phyloP scores from a whole-genome alignment of 1,140 invertebrate genomes.

The Drosophila mojavensis region DNA sequence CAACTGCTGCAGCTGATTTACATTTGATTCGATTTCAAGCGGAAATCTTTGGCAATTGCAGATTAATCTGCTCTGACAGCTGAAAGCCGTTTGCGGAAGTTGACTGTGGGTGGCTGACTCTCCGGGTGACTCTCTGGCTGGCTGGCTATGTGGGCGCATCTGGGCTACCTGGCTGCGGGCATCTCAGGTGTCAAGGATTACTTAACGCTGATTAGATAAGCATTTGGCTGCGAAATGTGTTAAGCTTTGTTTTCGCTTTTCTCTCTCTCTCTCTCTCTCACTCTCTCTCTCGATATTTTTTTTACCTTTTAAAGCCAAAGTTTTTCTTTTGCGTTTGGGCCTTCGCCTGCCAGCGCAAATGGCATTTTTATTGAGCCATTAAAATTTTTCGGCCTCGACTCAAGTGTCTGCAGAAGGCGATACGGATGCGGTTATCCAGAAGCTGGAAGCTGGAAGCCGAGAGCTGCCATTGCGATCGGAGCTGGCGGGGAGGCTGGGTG shows the following conservation, averaged over 20 bases:
- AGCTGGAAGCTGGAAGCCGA: not conserved
- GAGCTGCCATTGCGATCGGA: not conserved
- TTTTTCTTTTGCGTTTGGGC: conserved; percentile 50
- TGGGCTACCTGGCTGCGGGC: conserved; percentile 55
- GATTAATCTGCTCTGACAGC: conserved; percentile 78
- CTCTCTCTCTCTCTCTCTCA: not conserved
- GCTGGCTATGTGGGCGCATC: not conserved
- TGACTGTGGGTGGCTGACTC: not conserved
- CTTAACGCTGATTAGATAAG: conserved; percentile 82
- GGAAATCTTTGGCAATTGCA: conserved; percentile 80
- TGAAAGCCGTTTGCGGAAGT: conserved; percentile 30
- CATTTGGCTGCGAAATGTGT: conserved; percentile 75
- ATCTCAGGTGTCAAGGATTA: conserved; percentile 77
- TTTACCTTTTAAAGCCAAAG: conserved; percentile 75
- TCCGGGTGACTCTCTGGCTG: conserved; percentile 17
- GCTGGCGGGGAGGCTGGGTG: not conserved
- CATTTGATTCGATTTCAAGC: conserved; percentile 79
- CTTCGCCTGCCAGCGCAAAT: conserved; percentile 61
- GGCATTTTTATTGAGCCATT: conserved; percentile 83
- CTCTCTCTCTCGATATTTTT: conserved; percentile 21
- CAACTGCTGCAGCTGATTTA: conserved; percentile 62
- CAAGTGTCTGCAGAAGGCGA: conserved; percentile 39
- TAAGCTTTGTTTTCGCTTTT: conserved; percentile 81
- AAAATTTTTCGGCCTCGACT: conserved; percentile 70
- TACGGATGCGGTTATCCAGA: conserved; percentile 14